Evolutionary conservation across 2,113 vertebrate species (phyloP).

Genomic region (Heptranchias perlo): DNA sequence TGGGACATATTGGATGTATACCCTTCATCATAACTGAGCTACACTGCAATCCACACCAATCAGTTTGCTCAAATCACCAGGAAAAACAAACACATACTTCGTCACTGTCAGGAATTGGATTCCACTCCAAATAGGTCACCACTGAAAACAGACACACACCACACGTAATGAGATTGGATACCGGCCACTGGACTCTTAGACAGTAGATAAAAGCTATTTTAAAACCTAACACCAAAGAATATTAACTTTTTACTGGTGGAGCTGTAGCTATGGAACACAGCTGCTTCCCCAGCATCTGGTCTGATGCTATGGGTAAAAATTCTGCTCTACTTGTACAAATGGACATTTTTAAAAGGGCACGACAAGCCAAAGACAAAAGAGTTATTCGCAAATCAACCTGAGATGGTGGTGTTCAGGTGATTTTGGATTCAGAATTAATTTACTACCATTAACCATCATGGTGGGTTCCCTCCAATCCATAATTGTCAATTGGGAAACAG

Average conservation of each 20-base stretch:
- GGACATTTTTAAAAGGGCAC: not conserved
- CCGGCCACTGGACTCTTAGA: not conserved
- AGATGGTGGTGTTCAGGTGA: not conserved
- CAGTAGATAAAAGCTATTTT: not conserved
- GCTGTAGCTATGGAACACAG: not conserved
- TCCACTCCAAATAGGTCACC: conserved; percentile 12
- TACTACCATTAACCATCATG: not conserved
- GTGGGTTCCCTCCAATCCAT: not conserved
- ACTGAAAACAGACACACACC: not conserved
- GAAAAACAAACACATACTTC: not conserved
- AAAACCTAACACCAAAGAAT: conserved; percentile 25
- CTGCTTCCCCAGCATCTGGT: conserved; percentile 12
- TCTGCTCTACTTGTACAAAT: not conserved
- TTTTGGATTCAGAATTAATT: not conserved
- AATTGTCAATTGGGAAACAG: not conserved
- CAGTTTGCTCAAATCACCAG: not conserved
- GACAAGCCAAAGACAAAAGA: not conserved
- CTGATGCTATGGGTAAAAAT: not conserved
- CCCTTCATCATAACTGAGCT: not conserved
- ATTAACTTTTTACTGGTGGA: not conserved
- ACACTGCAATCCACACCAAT: not conserved
- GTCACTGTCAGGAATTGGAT: not conserved
- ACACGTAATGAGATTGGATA: not conserved
- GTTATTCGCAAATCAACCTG: not conserved
- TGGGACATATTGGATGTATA: not conserved